Conservation (phyloP, 2,888 invertebrate species). For the Eupithecia tripunctaria region DNA sequence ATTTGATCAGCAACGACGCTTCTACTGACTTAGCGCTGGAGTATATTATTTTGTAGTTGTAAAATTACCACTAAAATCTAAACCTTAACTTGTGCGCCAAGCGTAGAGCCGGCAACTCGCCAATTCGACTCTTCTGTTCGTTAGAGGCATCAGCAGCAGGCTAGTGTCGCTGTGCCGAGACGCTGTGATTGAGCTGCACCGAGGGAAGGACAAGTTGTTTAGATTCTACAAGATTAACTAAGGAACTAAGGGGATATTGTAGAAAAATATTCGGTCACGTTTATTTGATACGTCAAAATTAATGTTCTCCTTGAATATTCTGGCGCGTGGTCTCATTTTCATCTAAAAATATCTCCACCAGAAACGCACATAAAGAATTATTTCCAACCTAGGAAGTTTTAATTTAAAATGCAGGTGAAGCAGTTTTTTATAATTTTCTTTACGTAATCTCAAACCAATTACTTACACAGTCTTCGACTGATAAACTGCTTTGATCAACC, state of each 20-base stretch:
- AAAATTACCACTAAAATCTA: no score
- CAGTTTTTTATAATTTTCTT: no score
- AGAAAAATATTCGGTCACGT: neutral
- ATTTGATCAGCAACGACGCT: no score
- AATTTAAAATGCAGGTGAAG: no score
- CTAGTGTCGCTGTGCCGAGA: neutral
- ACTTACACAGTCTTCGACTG: neutral
- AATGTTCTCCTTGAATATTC: neutral
- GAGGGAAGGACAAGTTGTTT: neutral
- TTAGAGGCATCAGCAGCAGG: neutral
- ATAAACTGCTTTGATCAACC: neutral
- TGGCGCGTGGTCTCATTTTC: neutral
- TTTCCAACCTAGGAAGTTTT: no score
- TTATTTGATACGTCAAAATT: no score
- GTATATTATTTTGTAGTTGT: no score
- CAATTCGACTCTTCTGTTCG: neutral
- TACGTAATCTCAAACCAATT: no score
- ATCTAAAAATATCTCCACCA: neutral
- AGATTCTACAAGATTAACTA: neutral
- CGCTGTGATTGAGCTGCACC: neutral
- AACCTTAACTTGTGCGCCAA: neutral
- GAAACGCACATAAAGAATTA: no score
- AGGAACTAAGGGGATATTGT: neutral
- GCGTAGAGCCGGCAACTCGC: neutral
- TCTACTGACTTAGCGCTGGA: no score